Conservation (phyloP, 2,113 vertebrate species). For the Hemiscyllium ocellatum region DNA sequence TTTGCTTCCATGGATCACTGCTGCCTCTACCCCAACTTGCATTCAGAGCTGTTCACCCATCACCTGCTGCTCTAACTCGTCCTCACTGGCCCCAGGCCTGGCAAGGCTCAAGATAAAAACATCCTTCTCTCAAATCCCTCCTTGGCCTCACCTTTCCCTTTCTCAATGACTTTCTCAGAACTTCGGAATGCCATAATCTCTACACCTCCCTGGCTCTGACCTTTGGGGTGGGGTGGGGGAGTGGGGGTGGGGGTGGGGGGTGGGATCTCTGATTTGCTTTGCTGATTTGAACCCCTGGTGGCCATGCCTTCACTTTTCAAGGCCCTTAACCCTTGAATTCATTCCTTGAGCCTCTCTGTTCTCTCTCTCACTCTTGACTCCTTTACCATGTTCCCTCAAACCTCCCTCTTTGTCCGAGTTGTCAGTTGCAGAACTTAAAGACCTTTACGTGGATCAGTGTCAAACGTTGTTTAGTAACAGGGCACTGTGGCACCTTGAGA, state of each 20-base stretch:
- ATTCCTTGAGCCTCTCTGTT: not conserved
- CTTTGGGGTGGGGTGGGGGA: not conserved
- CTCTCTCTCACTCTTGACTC: not conserved
- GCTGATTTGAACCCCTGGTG: not conserved
- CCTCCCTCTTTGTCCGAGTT: not conserved
- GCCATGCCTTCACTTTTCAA: not conserved
- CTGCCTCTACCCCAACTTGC: not conserved
- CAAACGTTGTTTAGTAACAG: not conserved
- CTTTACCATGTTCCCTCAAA: not conserved
- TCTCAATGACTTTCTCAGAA: not conserved
- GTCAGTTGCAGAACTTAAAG: not conserved
- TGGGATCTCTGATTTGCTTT: not conserved
- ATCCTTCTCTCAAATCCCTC: not conserved
- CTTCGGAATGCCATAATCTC: not conserved
- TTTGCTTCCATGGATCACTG: not conserved
- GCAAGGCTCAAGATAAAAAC: not conserved
- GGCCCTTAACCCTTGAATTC: not conserved
- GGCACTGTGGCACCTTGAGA: not conserved
- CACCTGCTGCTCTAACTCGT: not conserved
- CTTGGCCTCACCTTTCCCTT: not conserved
- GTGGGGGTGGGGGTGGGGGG: no score
- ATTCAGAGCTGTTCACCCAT: not conserved
- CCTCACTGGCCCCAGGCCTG: not conserved
- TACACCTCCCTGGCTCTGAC: not conserved
- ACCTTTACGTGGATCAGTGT: not conserved